Evolutionary conservation across 2,797 vertebrate species (phyloP), one percentile per base, ranked within the genome.

Genomic region (Coluber constrictor): DNA sequence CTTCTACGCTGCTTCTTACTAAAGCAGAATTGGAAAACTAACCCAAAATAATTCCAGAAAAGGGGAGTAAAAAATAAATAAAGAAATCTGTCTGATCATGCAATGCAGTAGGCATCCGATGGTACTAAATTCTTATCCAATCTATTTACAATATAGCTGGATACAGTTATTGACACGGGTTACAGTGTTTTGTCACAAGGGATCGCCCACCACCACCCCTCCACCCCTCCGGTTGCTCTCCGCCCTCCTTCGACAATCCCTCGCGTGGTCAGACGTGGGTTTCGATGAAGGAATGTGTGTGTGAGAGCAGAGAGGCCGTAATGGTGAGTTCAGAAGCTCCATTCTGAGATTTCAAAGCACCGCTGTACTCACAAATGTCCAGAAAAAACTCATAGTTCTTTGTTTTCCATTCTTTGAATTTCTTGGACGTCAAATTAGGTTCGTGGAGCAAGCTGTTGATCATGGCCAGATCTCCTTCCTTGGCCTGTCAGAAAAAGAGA

Each of bases 261-360:
- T 43, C 9, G 89, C 93, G 89, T 94, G 92, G 93, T 98, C 98
- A 99, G 97, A 98, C 98, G 0, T 98, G 98, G 13, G 98, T 99
- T 97, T 98, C 98, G 20, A 99, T 99, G 97, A 99, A 98, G 93
- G 98, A 99, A 97, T 98, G 98, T 56, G 98, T 98, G 96, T 99
- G 98, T 92, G 98, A 98, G 98, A 98, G 98, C 96, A 98, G 97
- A 3, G 98, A 98, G 2, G 96, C 96, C 83, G 98, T 98, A 51
- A 97, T 97, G 57, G 98, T 97, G 90, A 98, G 98, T 96, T 98
- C 98, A 91, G 98, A 98, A 94, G 98, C 97, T 96, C 98, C 98
- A 0, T 98, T 98, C 96, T 98, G 98, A 95, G 98, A 94, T 94
- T 97, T 97, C 94, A 97, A 93, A 95, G 96, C 96, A 91, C 96